phyloP scores from a whole-genome alignment of 2,888 invertebrate genomes.

The Phania funesta region DNA sequence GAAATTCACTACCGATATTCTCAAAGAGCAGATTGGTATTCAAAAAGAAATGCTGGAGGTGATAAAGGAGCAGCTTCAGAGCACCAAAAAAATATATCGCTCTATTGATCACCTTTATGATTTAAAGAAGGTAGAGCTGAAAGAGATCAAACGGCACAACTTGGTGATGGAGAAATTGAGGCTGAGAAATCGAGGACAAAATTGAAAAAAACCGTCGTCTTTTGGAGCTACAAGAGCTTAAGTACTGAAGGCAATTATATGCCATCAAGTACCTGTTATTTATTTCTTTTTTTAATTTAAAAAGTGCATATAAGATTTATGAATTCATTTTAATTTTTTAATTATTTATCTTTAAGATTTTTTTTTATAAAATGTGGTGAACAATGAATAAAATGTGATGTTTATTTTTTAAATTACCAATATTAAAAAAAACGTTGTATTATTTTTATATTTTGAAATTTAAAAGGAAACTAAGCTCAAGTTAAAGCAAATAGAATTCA shows the following conservation, averaged over 20 bases:
- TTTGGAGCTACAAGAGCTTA: constrained; percentile 35
- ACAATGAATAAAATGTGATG: constrained; percentile 23
- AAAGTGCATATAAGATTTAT: constrained; percentile 25
- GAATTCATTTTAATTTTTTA: constrained; percentile 27
- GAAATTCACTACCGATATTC: constrained; percentile 36
- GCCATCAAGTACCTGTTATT: constrained; percentile 32
- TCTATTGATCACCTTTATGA: constrained; percentile 41
- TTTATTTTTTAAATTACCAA: constrained; percentile 33
- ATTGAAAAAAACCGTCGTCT: constrained; percentile 52
- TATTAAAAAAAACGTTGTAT: constrained; percentile 27
- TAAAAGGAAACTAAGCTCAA: background rate
- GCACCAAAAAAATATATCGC: constrained; percentile 24
- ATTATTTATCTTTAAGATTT: constrained; percentile 37
- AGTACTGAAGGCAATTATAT: constrained; percentile 26
- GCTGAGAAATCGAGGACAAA: constrained; percentile 49
- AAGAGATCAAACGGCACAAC: constrained; percentile 53
- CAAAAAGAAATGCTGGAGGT: constrained; percentile 33
- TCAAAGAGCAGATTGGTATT: constrained; percentile 33
- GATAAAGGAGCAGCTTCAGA: constrained; percentile 43
- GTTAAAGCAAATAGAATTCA: constrained; percentile 17
- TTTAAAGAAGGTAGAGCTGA: constrained; percentile 38
- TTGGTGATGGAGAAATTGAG: constrained; percentile 38
- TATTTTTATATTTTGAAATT: background rate
- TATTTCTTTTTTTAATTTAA: constrained; percentile 18
- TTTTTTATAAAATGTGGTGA: constrained; percentile 25